Evolutionary conservation across 1,140 invertebrate species (phyloP), one percentile per base, ranked within the genome.

Genomic region (Cylas formicarius): DNA sequence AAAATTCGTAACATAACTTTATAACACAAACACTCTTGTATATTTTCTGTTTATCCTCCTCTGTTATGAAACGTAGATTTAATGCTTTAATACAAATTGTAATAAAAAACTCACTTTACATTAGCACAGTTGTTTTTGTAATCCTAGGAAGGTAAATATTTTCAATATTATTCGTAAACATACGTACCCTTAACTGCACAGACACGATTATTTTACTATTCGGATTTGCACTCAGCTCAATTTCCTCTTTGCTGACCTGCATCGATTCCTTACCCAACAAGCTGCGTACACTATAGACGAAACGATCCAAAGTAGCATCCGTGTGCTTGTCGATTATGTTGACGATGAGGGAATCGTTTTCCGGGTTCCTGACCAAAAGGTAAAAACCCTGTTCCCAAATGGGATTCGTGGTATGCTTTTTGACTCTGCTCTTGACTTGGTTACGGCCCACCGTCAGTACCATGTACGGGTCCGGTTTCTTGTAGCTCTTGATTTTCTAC

Each of bases 351-450:
- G 80, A 78, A 56, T 92, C 86, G 40, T 84, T 83, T 56, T 89
- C 80, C 0, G 90, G 91, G 68, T 94, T 90, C 45, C 76, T 76
- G 2, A 95, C 81, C 2, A 95, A 74, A 70, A 94, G 91, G 3
- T 86, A 83, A 62, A 93, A 91, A 16, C 86, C 88, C 66, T 83
- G 81, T 61, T 86, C 82, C 58, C 69, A 74, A 35, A 80, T 72
- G 13, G 83, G 83, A 53, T 79, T 75, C 50, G 77, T 79, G 2
- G 81, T 84, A 42, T 82, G 73, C 66, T 80, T 74, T 46, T 77
- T 75, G 32, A 81, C 78, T 4, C 67, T 69, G 1, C 81, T 84
- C 61, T 78, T 76, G 53, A 81, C 73, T 1, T 71, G 79, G 55
- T 81, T 82, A 55, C 81, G 82, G 22, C 81, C 82, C 3, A 86